Percentiles rank a stretch among this genome's conserved stretches.
Conservation (phyloP, 30 jellyfish, hydroid and myxozoan genomes). For the Catostylus mosaicus region DNA sequence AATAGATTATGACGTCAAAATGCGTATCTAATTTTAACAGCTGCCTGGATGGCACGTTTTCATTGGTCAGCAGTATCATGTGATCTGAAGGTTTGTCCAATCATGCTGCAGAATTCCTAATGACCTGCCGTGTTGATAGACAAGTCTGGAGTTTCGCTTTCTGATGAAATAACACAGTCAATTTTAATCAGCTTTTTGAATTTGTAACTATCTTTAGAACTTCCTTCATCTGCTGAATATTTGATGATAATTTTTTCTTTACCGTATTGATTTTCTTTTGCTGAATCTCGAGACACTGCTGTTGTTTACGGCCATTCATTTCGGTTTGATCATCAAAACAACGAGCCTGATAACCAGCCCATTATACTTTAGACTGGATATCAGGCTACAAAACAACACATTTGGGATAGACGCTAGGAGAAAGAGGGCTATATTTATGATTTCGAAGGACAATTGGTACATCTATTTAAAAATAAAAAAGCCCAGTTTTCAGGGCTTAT, state of each 20-base stretch:
- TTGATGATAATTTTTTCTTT: not conserved
- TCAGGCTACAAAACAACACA: no score
- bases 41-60: constrained; percentile 58
- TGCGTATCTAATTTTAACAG: constrained; percentile 16
- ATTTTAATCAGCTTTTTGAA: not conserved
- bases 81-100: constrained; percentile 19
- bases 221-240: not conserved
- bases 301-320: no score
- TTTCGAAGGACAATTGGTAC: no score
- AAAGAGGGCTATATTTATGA: no score
- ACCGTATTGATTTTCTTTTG: not conserved
- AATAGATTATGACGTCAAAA: constrained; percentile 47
- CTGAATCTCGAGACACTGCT: no score
- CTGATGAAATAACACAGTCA: constrained; percentile 30
- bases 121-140: not conserved
- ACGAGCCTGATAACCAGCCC: no score
- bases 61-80: constrained; percentile 49
- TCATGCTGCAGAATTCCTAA: not conserved
- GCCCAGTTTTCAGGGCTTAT: no score
- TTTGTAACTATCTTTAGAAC: not conserved
- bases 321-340: no score
- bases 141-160: not conserved
- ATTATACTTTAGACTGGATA: no score
- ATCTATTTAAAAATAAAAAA: no score
- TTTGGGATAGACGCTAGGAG: no score